A percentile compares a stretch with the other conserved stretches of the same genome.
Evolutionary conservation across 2,797 vertebrate genomes (phyloP).

Genomic region (Pseudochirops corinnae): DNA sequence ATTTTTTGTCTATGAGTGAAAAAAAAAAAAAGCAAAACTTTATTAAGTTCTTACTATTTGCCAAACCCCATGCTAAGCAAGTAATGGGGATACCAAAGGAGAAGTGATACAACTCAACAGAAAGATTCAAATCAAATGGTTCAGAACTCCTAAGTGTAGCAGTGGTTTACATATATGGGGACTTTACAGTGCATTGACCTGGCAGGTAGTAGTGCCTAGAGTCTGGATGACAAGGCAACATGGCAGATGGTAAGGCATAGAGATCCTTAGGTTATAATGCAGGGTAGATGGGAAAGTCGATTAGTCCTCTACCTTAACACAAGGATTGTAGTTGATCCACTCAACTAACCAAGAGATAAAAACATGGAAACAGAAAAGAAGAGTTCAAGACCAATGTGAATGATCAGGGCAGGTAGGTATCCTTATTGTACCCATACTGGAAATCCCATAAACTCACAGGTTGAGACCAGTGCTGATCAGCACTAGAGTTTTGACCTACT

Average conservation of each 20-base stretch:
- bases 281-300: background rate
- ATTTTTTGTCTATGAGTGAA: constrained; percentile 7
- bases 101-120: background rate
- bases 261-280: background rate
- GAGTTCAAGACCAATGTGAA: background rate
- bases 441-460: too few relatives aligned
- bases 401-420: background rate
- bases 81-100: background rate
- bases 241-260: background rate
- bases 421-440: too few relatives aligned
- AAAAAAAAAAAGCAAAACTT: background rate
- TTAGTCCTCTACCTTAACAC: background rate
- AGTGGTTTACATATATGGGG: background rate
- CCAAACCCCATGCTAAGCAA: background rate
- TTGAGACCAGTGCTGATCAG: background rate
- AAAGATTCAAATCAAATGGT: background rate
- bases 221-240: background rate
- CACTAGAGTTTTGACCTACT: too few relatives aligned
- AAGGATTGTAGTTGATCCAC: background rate
- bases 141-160: too few relatives aligned
- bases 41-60: background rate
- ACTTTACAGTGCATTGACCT: background rate
- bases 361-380: background rate
- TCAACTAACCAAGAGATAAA: background rate
- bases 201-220: background rate